Percentiles rank a stretch among this genome's conserved stretches.
phyloP scores from a whole-genome alignment of 2,113 vertebrate species.

The Sinocyclocheilus maitianheensis region DNA sequence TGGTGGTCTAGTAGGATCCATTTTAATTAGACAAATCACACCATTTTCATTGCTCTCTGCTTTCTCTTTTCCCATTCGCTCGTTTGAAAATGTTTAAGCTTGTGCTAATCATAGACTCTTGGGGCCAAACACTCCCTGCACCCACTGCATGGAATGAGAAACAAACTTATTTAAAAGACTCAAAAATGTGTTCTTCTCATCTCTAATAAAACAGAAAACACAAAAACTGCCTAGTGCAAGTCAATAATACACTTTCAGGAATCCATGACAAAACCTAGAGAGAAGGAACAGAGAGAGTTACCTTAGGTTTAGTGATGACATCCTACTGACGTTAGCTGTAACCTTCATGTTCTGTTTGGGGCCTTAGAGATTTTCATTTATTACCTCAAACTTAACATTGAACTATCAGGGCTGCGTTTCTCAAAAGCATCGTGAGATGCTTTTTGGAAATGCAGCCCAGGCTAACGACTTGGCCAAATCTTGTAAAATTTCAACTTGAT shows the following conservation, averaged over 20 bases:
- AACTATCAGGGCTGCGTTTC: not conserved
- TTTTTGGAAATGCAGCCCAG: not conserved
- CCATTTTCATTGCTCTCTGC: slow-evolving; percentile 45
- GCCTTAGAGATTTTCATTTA: not conserved
- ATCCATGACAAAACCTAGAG: not conserved
- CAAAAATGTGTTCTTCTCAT: not conserved
- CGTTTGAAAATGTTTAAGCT: slow-evolving; percentile 25
- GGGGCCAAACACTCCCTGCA: not conserved
- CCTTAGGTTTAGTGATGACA: not conserved
- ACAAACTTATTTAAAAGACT: slow-evolving; percentile 13
- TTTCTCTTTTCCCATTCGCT: slow-evolving; percentile 12
- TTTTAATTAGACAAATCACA: slow-evolving; percentile 66
- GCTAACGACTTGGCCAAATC: not conserved
- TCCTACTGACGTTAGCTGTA: not conserved
- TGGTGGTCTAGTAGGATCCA: slow-evolving; percentile 54
- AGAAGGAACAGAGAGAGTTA: not conserved
- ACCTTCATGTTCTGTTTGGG: not conserved
- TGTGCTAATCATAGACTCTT: slow-evolving; percentile 33
- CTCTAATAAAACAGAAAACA: slow-evolving; percentile 9
- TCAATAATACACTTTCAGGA: slow-evolving; percentile 19
- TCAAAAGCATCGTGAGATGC: too few species aligned
- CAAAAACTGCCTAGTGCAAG: slow-evolving; percentile 1
- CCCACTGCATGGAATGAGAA: slow-evolving; percentile 19
- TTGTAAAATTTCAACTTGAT: too few species aligned
- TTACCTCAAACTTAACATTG: not conserved